Percentiles rank a stretch among this genome's conserved stretches.
Conservation (phyloP, 2,888 invertebrate genomes). For the Noctua janthe region DNA sequence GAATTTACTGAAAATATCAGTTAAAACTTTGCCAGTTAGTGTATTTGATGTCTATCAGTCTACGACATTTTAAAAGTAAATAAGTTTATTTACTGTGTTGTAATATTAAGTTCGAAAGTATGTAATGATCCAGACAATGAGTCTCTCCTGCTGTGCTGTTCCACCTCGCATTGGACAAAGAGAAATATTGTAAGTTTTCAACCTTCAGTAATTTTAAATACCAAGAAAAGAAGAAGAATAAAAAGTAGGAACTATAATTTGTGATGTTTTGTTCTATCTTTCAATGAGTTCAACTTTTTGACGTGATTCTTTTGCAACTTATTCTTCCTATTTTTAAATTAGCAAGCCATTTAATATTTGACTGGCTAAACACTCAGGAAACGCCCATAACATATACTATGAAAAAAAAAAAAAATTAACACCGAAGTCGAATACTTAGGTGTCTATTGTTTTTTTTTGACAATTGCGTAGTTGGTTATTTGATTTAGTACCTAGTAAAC, state of each 20-base stretch:
- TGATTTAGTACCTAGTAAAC: too few species aligned
- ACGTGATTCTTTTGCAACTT: fast-evolving
- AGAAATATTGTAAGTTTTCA: neutral
- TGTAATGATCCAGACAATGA: neutral
- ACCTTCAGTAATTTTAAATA: neutral
- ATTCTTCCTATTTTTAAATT: neutral
- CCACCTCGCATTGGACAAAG: neutral
- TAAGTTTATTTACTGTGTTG: neutral
- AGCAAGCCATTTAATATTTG: neutral
- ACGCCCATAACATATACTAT: neutral
- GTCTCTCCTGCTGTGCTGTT: neutral
- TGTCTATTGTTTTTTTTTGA: too few species aligned
- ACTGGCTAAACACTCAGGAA: neutral
- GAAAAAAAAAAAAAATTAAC: too few species aligned
- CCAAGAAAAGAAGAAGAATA: neutral
- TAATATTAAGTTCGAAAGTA: neutral
- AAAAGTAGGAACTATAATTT: neutral
- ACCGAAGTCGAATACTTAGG: too few species aligned
- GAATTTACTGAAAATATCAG: conserved; percentile 11
- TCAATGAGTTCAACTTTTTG: neutral
- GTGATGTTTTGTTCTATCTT: neutral
- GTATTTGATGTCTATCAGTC: conserved; percentile 14
- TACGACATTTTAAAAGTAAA: neutral
- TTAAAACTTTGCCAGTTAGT: conserved; percentile 25
- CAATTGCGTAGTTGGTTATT: too few species aligned